Evolutionary conservation across 2,113 vertebrate genomes (phyloP).

Genomic region (Oxyruncus cristatus): DNA sequence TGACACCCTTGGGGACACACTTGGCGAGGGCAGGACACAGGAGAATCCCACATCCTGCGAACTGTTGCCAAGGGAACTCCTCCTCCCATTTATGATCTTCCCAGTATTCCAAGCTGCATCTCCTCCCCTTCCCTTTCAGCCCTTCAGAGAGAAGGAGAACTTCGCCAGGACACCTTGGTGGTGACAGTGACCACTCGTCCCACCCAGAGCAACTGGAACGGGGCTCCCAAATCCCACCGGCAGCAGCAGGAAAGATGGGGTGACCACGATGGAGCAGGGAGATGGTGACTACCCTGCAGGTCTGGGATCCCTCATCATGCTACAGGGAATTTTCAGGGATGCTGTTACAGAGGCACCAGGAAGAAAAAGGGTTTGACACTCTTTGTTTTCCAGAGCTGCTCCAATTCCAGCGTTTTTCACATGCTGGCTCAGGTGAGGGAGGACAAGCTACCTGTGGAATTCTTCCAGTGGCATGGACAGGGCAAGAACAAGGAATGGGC

Average conservation of each 20-base stretch:
- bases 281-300: neutral
- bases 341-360: neutral
- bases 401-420: neutral
- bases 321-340: neutral
- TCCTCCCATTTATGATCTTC: no score
- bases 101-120: neutral
- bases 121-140: neutral
- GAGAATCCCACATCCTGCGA: constrained; percentile 36
- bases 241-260: neutral
- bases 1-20: fast-evolving
- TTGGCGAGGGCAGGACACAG: neutral
- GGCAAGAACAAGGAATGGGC: neutral
- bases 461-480: neutral
- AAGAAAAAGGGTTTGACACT: neutral
- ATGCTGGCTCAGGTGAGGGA: neutral
- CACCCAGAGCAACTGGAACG: neutral
- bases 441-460: neutral
- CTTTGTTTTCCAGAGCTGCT: neutral
- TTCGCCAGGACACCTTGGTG: neutral
- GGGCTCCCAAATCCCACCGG: fast-evolving
- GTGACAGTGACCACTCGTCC: fast-evolving
- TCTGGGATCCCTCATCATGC: neutral
- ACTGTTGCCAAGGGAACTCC: neutral
- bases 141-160: neutral
- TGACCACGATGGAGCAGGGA: fast-evolving